Evolutionary conservation across 2,888 invertebrate genomes (phyloP).

Genomic region (Mantis religiosa): DNA sequence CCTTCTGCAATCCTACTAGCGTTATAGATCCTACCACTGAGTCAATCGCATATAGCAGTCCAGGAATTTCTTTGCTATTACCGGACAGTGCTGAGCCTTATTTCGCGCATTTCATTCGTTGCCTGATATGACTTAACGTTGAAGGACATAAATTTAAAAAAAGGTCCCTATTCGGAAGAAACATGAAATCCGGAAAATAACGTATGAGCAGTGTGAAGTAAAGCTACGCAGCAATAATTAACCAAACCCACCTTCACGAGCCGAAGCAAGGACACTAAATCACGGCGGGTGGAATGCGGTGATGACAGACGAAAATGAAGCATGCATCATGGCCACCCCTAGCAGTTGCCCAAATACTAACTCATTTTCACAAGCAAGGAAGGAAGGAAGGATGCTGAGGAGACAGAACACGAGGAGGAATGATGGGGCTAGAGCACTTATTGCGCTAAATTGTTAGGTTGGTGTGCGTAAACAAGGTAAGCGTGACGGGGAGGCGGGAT

Average conservation of each 20-base stretch:
- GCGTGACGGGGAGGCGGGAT: constrained; percentile 27
- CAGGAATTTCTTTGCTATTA: no score
- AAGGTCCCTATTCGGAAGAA: no score
- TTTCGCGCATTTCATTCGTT: no score
- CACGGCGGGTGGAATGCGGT: neutral
- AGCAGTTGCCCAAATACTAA: neutral
- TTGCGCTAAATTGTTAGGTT: constrained; percentile 31
- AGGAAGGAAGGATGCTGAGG: neutral
- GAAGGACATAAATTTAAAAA: no score
- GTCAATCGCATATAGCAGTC: no score
- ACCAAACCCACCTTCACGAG: neutral
- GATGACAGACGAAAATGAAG: neutral
- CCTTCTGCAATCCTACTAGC: no score
- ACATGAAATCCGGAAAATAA: no score
- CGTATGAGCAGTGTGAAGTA: no score
- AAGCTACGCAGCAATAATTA: no score
- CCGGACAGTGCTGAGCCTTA: no score
- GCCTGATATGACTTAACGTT: no score
- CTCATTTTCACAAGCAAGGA: constrained; percentile 1
- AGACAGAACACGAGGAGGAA: constrained; percentile 5
- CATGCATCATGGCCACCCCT: neutral
- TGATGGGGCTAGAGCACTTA: constrained; percentile 13
- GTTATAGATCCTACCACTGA: no score
- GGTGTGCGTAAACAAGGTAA: constrained; percentile 24
- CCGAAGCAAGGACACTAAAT: neutral